Percentiles rank a stretch among this genome's conserved stretches.
Evolutionary conservation across 1,140 invertebrate genomes (phyloP).

Genomic region (Magallana gigas): DNA sequence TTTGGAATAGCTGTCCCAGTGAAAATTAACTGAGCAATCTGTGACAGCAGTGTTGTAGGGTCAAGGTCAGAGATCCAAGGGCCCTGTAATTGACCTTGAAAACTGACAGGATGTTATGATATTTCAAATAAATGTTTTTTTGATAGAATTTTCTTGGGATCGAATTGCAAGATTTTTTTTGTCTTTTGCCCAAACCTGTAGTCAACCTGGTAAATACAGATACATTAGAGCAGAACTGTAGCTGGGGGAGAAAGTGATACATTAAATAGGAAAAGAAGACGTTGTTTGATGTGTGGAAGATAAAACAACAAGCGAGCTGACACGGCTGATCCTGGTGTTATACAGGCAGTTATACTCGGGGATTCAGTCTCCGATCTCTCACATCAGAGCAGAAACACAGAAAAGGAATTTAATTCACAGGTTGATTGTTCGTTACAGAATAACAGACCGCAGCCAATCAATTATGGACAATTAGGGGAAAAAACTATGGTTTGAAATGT

Average conservation of each 20-base stretch:
- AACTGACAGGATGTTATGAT: no score
- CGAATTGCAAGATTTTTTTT: no score
- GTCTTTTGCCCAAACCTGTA: no score
- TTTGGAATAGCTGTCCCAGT: no score
- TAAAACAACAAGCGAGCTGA: not conserved
- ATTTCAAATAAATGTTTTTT: no score
- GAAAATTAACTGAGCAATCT: no score
- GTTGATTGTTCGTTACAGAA: not conserved
- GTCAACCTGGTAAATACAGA: no score
- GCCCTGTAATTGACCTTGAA: no score
- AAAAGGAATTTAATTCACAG: not conserved
- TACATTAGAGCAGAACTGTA: slow-evolving; percentile 15
- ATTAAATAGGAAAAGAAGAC: not conserved
- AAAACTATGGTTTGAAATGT: not conserved
- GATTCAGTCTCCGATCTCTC: not conserved
- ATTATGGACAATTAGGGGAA: not conserved
- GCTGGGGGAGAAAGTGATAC: slow-evolving; percentile 9
- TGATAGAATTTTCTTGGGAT: no score
- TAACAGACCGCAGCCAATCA: not conserved
- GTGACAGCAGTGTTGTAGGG: no score
- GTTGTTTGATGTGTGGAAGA: slow-evolving; percentile 13
- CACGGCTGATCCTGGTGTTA: not conserved
- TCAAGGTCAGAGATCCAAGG: no score
- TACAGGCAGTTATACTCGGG: not conserved
- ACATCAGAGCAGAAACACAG: not conserved